Evolutionary conservation across 1,140 invertebrate species (phyloP).

Genomic region (Bombyx mori): DNA sequence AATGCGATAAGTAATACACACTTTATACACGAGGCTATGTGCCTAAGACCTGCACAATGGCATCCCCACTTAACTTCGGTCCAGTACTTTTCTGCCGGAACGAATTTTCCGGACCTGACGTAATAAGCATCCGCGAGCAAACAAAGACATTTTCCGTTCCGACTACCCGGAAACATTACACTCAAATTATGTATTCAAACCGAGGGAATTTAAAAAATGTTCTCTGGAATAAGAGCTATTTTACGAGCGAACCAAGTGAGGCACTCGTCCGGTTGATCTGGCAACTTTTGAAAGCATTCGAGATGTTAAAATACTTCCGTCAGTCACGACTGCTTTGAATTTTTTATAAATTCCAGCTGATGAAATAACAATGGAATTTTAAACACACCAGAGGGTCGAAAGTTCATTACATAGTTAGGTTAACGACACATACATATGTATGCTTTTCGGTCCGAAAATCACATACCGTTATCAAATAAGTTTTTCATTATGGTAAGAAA

Average conservation of each 20-base stretch:
- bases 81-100: slow-evolving; percentile 38
- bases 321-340: too few relatives aligned
- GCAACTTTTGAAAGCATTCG: neutral
- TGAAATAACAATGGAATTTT: too few relatives aligned
- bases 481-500: too few relatives aligned
- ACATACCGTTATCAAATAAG: too few relatives aligned
- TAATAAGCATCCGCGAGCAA: slow-evolving; percentile 53
- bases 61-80: slow-evolving; percentile 43
- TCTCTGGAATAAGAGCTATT: neutral
- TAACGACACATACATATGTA: too few relatives aligned
- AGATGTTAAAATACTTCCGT: too few relatives aligned
- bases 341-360: too few relatives aligned
- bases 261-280: neutral
- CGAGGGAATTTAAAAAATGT: slow-evolving; percentile 20
- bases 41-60: slow-evolving; percentile 35
- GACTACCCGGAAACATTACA: slow-evolving; percentile 40
- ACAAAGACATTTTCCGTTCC: slow-evolving; percentile 50
- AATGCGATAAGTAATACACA: slow-evolving; percentile 31
- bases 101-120: slow-evolving; percentile 43
- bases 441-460: too few relatives aligned
- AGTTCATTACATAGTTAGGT: too few relatives aligned
- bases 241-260: neutral
- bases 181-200: slow-evolving; percentile 35
- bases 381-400: too few relatives aligned
- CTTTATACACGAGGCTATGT: slow-evolving; percentile 26